These are phyloP conservation scores for Dolichallabes microphthalmus DNA, from an alignment of 2,113 vertebrate genomes.

Conservation along the genomic window DNA sequence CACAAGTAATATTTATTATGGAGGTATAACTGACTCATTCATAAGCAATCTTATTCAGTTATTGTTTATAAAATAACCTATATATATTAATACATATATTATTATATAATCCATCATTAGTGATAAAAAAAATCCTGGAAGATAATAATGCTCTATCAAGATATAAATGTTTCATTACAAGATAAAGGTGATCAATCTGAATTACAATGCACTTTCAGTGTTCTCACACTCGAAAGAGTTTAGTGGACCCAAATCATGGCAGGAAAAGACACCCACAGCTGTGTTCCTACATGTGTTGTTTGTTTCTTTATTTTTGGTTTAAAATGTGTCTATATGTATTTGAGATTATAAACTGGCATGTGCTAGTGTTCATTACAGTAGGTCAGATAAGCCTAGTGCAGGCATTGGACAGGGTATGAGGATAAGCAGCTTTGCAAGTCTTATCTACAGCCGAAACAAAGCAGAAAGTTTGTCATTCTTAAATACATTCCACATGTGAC, in stretches of 20 bases:
- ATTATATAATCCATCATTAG: background rate
- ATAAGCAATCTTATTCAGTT: background rate
- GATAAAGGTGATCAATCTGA: background rate
- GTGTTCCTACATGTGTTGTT: background rate
- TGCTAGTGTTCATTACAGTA: background rate
- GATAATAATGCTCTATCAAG: too few relatives aligned
- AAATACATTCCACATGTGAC: background rate
- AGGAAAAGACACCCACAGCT: background rate
- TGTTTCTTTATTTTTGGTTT: background rate
- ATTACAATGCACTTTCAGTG: background rate
- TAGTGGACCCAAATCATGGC: background rate
- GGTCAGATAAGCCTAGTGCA: background rate
- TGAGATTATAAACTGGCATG: background rate
- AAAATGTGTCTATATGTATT: background rate
- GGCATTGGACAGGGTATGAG: background rate
- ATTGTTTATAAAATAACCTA: background rate
- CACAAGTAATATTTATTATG: background rate
- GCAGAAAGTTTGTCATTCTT: background rate
- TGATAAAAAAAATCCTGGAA: background rate
- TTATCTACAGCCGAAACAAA: conserved; percentile 19
- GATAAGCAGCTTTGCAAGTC: conserved; percentile 21
- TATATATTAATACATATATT: too few relatives aligned
- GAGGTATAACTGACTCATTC: background rate
- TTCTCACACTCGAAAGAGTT: too few relatives aligned
- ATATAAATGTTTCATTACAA: background rate